These are phyloP conservation scores for Dolomedes plantarius DNA, from an alignment of 2,888 invertebrate genomes.

Conservation along the genomic window DNA sequence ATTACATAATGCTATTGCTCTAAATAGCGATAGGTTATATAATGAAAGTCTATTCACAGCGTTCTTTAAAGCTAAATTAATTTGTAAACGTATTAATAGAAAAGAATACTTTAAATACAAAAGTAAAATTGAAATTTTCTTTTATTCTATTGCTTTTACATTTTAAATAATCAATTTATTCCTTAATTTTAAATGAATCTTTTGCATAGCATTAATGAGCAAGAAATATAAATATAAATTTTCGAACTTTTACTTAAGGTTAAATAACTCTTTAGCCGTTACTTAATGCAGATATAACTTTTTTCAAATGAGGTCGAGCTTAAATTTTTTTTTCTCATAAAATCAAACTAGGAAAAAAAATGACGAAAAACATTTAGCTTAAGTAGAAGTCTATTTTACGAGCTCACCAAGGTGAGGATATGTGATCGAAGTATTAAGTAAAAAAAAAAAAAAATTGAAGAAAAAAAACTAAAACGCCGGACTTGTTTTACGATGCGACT, in stretches of 20 bases:
- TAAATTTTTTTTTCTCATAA: conserved; percentile 13
- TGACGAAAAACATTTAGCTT: conserved; percentile 5
- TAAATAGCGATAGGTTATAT: no score
- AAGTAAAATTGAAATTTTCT: no score
- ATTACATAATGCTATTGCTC: no score
- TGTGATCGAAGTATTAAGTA: background rate
- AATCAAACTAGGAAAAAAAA: conserved; percentile 13
- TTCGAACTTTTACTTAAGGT: background rate
- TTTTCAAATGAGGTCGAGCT: conserved; percentile 6
- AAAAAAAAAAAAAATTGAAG: conserved; percentile 14
- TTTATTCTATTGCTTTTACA: no score
- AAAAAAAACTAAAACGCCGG: conserved; percentile 15
- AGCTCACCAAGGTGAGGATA: conserved; percentile 41
- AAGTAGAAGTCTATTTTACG: conserved; percentile 49
- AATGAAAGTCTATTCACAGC: no score
- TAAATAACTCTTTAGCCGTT: background rate
- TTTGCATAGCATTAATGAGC: background rate
- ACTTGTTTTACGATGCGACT: conserved; percentile 62
- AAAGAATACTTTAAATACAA: no score
- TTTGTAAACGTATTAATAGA: no score
- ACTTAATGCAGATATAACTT: conserved; percentile 20
- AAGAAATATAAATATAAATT: background rate
- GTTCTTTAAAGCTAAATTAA: no score
- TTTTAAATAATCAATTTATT: no score
- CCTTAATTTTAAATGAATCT: background rate